These are phyloP conservation scores for Rotaria sp. DNA, from an alignment of 2,888 invertebrate species.

Conservation along the genomic window DNA sequence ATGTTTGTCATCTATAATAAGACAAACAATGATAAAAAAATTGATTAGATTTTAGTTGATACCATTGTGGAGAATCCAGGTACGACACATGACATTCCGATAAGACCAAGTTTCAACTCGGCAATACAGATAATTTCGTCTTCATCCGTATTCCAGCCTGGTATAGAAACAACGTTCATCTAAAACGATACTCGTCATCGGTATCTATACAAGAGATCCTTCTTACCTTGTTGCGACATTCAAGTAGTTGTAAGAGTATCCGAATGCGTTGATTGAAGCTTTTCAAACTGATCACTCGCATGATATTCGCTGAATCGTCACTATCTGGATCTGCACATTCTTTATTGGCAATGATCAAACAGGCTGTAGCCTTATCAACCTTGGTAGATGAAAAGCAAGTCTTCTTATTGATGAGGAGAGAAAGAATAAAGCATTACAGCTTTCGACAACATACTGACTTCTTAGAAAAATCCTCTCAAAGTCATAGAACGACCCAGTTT, in stretches of 20 bases:
- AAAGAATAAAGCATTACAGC: no score
- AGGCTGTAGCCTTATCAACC: conserved; percentile 84
- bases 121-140: conserved; percentile 99
- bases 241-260: conserved; percentile 98
- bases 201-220: no score
- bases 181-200: not conserved
- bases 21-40: not conserved
- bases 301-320: conserved; percentile 99
- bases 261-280: conserved; percentile 99
- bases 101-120: conserved; percentile 95
- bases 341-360: conserved; percentile 97
- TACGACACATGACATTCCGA: conserved; percentile 96
- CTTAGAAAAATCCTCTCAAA: no score
- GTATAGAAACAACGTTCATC: conserved; percentile 63
- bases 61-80: conserved; percentile 90
- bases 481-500: no score
- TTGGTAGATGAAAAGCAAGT: conserved; percentile 40
- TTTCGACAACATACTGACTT: no score
- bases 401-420: no score
- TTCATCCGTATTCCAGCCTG: conserved; percentile 99
- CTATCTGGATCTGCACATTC: conserved; percentile 99
- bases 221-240: conserved; percentile 95
- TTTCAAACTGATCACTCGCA: conserved; percentile 99
- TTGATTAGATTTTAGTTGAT: not conserved
- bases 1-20: conserved; percentile 16